These are phyloP conservation scores for Columba janthina DNA, from an alignment of 2,113 vertebrate genomes.

Conservation along the genomic window DNA sequence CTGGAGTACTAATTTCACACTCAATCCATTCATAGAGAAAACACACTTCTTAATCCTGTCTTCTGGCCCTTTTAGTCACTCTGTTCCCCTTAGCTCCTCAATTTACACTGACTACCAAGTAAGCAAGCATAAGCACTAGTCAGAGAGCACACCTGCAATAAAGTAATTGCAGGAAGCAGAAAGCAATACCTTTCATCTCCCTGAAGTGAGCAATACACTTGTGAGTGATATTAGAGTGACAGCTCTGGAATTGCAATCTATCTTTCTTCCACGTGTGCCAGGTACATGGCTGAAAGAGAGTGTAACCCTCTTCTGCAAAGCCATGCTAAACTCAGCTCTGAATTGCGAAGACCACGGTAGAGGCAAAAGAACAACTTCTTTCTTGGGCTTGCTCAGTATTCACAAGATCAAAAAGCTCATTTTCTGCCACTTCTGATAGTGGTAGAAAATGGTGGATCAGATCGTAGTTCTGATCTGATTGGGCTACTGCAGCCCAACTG, in stretches of 20 bases:
- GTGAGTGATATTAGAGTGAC: neutral
- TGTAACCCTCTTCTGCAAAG: neutral
- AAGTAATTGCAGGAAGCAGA: neutral
- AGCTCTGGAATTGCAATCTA: neutral
- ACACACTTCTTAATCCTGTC: neutral
- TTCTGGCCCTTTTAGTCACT: neutral
- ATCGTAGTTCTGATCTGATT: no score
- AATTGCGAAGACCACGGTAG: neutral
- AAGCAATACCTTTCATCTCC: neutral
- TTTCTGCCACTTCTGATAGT: neutral
- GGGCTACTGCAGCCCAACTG: neutral
- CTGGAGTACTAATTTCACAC: neutral
- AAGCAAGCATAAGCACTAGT: neutral
- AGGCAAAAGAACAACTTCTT: neutral
- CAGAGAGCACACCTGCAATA: neutral
- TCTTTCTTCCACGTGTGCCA: neutral
- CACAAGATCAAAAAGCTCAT: neutral
- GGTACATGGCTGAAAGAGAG: neutral
- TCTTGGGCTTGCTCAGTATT: neutral
- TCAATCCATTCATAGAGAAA: neutral
- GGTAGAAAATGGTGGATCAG: no score
- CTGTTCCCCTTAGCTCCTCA: neutral
- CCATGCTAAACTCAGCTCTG: neutral
- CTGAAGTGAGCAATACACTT: rapidly evolving
- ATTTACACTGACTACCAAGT: neutral